Conservation (phyloP, 1,140 invertebrate species). For the Anadara kagoshimensis region DNA sequence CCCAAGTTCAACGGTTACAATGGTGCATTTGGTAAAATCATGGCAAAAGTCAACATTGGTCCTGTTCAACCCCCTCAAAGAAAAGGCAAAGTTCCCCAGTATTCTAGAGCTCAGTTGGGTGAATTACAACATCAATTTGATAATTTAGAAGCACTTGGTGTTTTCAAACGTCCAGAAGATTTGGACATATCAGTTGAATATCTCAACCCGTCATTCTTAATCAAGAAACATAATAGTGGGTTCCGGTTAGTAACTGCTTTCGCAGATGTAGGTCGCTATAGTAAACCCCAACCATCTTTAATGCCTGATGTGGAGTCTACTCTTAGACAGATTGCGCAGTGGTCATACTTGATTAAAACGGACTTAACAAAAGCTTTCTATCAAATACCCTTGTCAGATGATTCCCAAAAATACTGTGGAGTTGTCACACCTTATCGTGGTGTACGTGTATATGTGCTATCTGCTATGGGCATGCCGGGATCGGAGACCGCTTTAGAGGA, state of each 20-base stretch:
- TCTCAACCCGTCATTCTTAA: constrained; percentile 38
- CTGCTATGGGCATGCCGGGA: constrained; percentile 53
- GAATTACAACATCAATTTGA: constrained; percentile 31
- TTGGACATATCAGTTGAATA: constrained; percentile 29
- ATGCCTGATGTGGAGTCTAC: constrained; percentile 45
- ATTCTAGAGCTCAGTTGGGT: constrained; percentile 2
- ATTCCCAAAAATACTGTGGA: constrained; percentile 49
- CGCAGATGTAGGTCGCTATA: constrained; percentile 30
- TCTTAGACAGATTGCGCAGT: constrained; percentile 38
- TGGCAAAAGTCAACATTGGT: constrained; percentile 46
- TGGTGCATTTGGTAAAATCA: constrained; percentile 27
- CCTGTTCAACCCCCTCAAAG: constrained; percentile 47
- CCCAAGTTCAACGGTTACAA: no score
- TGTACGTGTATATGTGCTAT: constrained; percentile 41
- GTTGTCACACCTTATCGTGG: constrained; percentile 42
- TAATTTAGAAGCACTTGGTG: constrained; percentile 28
- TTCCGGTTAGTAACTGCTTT: constrained; percentile 28
- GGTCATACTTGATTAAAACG: constrained; percentile 32
- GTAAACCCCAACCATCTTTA: constrained; percentile 34
- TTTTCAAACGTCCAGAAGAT: constrained; percentile 31
- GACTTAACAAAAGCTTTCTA: constrained; percentile 51
- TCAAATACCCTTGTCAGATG: constrained; percentile 39
- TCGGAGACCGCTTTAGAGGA: constrained; percentile 50
- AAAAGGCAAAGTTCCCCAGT: constrained; percentile 34
- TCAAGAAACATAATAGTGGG: constrained; percentile 32